Evolutionary conservation across 2,888 invertebrate species (phyloP).

Genomic region (Cinara cedri): DNA sequence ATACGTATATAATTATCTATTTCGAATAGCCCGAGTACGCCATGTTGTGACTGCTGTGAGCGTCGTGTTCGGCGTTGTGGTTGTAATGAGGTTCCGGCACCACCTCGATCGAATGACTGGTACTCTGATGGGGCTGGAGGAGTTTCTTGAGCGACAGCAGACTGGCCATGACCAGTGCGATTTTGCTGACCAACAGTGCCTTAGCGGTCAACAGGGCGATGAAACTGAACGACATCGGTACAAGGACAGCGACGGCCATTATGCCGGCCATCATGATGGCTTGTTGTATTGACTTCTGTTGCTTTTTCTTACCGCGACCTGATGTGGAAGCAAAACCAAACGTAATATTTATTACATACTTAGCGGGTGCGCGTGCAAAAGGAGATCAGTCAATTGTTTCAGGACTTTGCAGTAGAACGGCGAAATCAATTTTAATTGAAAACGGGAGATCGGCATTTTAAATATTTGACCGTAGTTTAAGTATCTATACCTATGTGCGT

Average conservation of each 20-base stretch:
- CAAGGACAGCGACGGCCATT: constrained; percentile 53
- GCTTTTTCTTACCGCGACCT: constrained; percentile 53
- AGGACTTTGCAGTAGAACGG: no score
- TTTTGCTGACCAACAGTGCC: constrained; percentile 56
- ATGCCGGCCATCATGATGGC: constrained; percentile 54
- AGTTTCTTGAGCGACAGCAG: constrained; percentile 56
- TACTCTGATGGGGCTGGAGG: constrained; percentile 41
- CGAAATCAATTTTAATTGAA: no score
- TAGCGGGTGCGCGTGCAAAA: no score
- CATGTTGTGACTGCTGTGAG: neutral
- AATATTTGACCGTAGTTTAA: no score
- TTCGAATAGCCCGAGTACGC: constrained; percentile 25
- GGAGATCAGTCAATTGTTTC: no score
- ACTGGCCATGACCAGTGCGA: constrained; percentile 55
- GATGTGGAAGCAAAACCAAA: neutral
- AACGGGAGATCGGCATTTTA: no score
- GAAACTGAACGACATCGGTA: constrained; percentile 47
- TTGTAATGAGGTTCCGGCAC: constrained; percentile 51
- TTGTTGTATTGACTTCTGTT: constrained; percentile 45
- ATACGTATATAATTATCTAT: no score
- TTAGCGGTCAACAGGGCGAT: constrained; percentile 51
- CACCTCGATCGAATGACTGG: constrained; percentile 31
- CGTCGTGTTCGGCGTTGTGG: constrained; percentile 24
- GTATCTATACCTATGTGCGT: no score
- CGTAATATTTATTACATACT: no score